These are phyloP conservation scores for Dinomys branickii DNA, from an alignment of 2,113 vertebrate genomes.

Conservation along the genomic window DNA sequence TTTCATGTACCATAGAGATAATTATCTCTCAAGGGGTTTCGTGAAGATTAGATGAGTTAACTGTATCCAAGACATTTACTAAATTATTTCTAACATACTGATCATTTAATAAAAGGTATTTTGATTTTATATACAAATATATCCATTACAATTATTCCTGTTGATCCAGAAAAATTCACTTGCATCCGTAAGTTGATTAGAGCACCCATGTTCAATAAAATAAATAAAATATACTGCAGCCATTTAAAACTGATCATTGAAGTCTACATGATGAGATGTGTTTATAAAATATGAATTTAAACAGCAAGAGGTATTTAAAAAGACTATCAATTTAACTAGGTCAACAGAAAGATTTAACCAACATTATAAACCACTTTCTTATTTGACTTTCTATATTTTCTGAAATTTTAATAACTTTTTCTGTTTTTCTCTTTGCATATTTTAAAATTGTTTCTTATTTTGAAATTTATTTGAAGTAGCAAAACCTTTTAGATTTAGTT, in stretches of 20 bases:
- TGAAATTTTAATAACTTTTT: not conserved
- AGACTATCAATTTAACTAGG: not conserved
- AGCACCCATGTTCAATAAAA: not conserved
- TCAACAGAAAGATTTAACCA: not conserved
- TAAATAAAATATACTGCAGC: not conserved
- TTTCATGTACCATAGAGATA: not conserved
- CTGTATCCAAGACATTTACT: not conserved
- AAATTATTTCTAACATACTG: not conserved
- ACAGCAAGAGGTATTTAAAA: not conserved
- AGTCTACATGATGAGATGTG: not conserved
- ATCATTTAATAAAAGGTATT: not conserved
- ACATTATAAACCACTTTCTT: not conserved
- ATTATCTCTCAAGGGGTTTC: not conserved
- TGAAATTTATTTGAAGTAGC: constrained; percentile 2
- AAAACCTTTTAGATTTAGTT: not conserved
- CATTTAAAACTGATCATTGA: not conserved
- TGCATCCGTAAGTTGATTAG: not conserved
- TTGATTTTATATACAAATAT: not conserved
- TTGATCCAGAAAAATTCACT: not conserved
- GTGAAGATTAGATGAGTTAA: not conserved
- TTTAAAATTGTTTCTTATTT: not conserved
- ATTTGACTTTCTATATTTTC: not conserved
- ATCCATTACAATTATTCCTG: not conserved
- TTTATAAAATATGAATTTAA: not conserved
- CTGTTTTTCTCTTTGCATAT: not conserved